Conservation (phyloP, 2,888 invertebrate species). For the Petrolisthes manimaculis region DNA sequence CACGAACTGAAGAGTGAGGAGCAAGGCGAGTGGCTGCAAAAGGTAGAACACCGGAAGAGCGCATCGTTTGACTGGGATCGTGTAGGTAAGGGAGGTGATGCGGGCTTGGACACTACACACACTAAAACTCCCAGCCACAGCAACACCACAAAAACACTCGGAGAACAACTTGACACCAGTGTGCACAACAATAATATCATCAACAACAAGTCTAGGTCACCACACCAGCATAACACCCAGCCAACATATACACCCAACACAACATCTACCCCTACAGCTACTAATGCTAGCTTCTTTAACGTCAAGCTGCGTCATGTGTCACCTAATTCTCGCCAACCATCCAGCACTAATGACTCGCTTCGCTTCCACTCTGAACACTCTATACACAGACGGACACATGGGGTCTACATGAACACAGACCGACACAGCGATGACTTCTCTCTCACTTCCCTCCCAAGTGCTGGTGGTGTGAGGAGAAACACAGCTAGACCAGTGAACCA, state of each 20-base stretch:
- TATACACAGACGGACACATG: constrained; percentile 40
- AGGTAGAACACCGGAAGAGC: constrained; percentile 58
- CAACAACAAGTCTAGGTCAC: neutral
- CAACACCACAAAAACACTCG: constrained; percentile 14
- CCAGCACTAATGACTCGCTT: constrained; percentile 48
- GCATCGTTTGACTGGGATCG: constrained; percentile 59
- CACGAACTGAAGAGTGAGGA: constrained; percentile 57
- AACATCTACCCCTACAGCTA: constrained; percentile 26
- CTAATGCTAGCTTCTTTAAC: constrained; percentile 59
- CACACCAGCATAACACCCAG: constrained; percentile 13
- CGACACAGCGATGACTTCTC: constrained; percentile 36
- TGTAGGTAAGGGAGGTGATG: constrained; percentile 59
- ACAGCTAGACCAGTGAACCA: neutral
- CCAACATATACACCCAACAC: neutral
- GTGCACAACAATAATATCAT: neutral
- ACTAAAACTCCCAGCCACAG: constrained; percentile 22
- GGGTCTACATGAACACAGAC: constrained; percentile 21
- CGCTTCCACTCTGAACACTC: constrained; percentile 51
- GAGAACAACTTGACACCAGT: neutral
- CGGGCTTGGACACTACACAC: constrained; percentile 38
- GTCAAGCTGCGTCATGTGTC: constrained; percentile 61
- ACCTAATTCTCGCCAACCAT: constrained; percentile 40
- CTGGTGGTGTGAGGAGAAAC: constrained; percentile 8
- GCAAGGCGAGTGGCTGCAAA: constrained; percentile 40
- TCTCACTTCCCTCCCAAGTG: constrained; percentile 18